phyloP scores from a whole-genome alignment of 1,140 invertebrate species.

The Brachionus calyciflorus region DNA sequence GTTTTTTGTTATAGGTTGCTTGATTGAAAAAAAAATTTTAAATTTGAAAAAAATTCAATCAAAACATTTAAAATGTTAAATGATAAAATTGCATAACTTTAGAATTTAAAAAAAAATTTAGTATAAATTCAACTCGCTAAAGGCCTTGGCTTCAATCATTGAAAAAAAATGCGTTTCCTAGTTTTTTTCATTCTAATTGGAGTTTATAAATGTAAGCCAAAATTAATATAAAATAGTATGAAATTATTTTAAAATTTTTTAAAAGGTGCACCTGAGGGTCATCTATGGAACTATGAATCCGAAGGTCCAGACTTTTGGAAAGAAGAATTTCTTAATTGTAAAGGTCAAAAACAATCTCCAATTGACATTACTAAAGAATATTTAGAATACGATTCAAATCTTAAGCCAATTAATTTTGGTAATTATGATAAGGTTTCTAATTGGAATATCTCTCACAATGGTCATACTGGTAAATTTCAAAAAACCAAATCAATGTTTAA shows the following conservation, averaged over 20 bases:
- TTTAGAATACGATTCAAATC: slow-evolving; percentile 49
- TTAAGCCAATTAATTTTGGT: slow-evolving; percentile 49
- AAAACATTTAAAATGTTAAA: too few species aligned
- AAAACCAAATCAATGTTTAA: background rate
- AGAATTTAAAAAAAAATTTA: too few species aligned
- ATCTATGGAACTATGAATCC: slow-evolving; percentile 34
- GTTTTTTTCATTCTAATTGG: background rate
- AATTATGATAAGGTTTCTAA: slow-evolving; percentile 48
- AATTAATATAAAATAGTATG: too few species aligned
- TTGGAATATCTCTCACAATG: slow-evolving; percentile 50
- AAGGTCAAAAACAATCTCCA: slow-evolving; percentile 40
- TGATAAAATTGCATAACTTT: too few species aligned
- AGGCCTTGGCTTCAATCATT: too few species aligned
- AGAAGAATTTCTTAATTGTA: slow-evolving; percentile 48
- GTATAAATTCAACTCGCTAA: background rate
- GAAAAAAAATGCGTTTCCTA: background rate
- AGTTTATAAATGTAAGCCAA: background rate
- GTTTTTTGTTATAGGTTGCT: too few species aligned
- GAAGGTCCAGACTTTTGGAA: slow-evolving; percentile 52
- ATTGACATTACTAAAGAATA: slow-evolving; percentile 47
- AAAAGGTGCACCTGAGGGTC: background rate
- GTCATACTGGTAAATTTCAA: slow-evolving; percentile 48
- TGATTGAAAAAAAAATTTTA: too few species aligned
- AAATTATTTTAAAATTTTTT: too few species aligned
- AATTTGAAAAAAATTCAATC: too few species aligned